Conservation (phyloP, 2,113 vertebrate genomes). For the Ailurus styani region DNA sequence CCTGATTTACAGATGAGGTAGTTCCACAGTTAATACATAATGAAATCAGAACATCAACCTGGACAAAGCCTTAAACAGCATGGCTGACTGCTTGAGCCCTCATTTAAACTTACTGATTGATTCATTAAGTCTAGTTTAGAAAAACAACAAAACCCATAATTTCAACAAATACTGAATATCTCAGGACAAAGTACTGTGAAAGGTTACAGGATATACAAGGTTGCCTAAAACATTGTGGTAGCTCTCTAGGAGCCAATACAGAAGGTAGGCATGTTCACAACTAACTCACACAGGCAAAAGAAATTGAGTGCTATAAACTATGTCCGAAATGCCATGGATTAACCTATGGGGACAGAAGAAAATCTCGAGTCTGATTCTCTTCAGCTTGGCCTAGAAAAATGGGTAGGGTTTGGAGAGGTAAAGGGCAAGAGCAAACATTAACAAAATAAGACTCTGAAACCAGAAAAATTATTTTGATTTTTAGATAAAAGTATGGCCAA, state of each 20-base stretch:
- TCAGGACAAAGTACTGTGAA: not conserved
- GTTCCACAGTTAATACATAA: not conserved
- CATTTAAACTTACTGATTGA: constrained; percentile 33
- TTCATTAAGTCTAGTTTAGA: constrained; percentile 11
- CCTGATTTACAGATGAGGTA: constrained; percentile 17
- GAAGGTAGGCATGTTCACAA: not conserved
- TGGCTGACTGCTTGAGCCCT: not conserved
- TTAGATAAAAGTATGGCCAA: constrained; percentile 3
- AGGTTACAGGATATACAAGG: not conserved
- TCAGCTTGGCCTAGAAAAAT: constrained; percentile 27
- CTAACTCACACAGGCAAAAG: not conserved
- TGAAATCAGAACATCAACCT: constrained; percentile 27
- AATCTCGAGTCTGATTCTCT: constrained; percentile 12
- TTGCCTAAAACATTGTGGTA: not conserved
- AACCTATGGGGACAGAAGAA: not conserved
- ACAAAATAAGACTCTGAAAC: constrained; percentile 1
- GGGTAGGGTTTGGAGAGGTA: not conserved
- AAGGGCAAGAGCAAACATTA: constrained; percentile 30
- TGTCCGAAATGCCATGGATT: not conserved
- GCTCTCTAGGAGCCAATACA: not conserved
- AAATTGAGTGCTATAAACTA: constrained; percentile 4
- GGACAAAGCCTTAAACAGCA: not conserved
- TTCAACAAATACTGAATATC: constrained; percentile 1
- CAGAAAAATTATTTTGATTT: constrained; percentile 21
- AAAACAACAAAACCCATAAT: not conserved